Evolutionary conservation across 2,888 invertebrate genomes (phyloP).

Genomic region (Troides helena): DNA sequence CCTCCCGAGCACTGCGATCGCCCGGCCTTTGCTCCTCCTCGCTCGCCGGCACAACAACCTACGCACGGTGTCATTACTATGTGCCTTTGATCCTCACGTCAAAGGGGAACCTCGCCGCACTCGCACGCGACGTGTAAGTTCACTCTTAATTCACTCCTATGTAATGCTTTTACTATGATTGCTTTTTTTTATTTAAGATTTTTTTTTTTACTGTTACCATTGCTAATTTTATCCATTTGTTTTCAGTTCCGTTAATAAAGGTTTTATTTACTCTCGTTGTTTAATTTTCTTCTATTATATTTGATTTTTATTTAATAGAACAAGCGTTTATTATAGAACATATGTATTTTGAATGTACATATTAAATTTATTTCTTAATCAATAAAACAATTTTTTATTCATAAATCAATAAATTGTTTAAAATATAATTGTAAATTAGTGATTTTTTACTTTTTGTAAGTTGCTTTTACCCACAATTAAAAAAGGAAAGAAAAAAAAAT

Average conservation of each 20-base stretch:
- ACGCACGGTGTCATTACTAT: constrained; percentile 52
- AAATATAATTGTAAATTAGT: too few relatives aligned
- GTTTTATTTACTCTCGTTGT: too few relatives aligned
- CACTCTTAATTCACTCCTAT: constrained; percentile 33
- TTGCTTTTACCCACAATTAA: too few relatives aligned
- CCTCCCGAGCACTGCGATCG: constrained; percentile 38
- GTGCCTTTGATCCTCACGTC: constrained; percentile 48
- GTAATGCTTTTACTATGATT: constrained; percentile 30
- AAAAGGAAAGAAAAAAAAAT: too few relatives aligned
- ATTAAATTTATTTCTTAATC: too few relatives aligned
- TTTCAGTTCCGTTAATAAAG: background rate
- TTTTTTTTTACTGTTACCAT: constrained; percentile 15
- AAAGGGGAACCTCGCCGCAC: constrained; percentile 36
- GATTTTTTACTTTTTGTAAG: too few relatives aligned
- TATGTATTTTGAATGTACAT: background rate
- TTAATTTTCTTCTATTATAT: background rate
- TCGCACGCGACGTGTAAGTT: constrained; percentile 53
- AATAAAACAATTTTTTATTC: too few relatives aligned
- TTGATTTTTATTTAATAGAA: background rate
- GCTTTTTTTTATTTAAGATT: constrained; percentile 31
- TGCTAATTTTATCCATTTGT: background rate
- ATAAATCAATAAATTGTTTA: too few relatives aligned
- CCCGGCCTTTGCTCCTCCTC: constrained; percentile 36
- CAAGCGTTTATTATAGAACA: background rate
- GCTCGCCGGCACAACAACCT: constrained; percentile 61